Base-by-base conservation (phyloP, 1,140 invertebrate species). In the Bombus fervidus region DNA sequence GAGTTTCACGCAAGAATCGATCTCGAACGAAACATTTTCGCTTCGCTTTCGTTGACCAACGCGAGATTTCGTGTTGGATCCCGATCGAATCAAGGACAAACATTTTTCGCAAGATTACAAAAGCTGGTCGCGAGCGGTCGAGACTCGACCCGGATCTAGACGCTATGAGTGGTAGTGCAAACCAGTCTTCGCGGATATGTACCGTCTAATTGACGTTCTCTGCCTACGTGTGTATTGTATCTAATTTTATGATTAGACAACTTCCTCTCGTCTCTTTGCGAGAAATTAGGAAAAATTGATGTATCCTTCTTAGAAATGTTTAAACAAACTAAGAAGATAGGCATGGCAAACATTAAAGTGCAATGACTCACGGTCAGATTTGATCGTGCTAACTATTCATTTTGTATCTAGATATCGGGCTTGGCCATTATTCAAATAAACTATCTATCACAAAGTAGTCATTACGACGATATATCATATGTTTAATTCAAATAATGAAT, bases 131-230 rank as follows among this genome's bases (percentile, higher is more conserved):
- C 9, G n/a, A 34, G 22, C 57, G n/a, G 31, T 34, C 28, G 31
- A 75, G 74, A 57, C 76, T 57, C 81, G 47, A 78, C 43, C 81
- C 73, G 74, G 81, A 83, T 83, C 43, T 76, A 31, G 64, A 83
- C 64, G 18, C 81, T 8, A 34, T 2, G 28, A 69, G 43, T 31
- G 31, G 31, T 34, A 53, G 72, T 18, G 59, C 59, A 68, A 83
- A 53, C 81, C 62, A 83, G 81, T 83, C 81, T 57, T 69, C 62
- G 28, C 53, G 62, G 43, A 64, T 83, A 83, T 28, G 81, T 77
- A 68, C n/a, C 74, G 47, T 69, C 59, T 78, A 83, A 83, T 83
- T 78, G 62, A 68, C 71, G 74, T 83, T 69, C 64, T 37, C 74
- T 77, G 53, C 47, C 62, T 77, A 78, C 37, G 43, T 68, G 66